phyloP scores from a whole-genome alignment of 2,888 invertebrate genomes.

The Escarpia spicata region DNA sequence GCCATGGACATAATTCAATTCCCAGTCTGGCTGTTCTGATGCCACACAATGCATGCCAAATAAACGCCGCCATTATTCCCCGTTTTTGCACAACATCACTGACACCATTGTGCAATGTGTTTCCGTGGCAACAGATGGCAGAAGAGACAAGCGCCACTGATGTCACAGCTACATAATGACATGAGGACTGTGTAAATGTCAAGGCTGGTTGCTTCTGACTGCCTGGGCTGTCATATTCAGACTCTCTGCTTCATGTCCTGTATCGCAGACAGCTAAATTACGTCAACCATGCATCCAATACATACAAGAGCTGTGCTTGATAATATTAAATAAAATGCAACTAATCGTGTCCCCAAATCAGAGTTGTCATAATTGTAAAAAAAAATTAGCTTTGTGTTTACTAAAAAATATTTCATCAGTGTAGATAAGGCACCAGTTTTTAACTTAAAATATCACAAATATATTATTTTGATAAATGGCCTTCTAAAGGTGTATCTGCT shows the following conservation, averaged over 20 bases:
- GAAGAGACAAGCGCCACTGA: neutral
- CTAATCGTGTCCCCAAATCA: neutral
- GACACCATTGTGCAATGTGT: neutral
- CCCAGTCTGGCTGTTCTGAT: neutral
- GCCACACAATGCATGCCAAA: neutral
- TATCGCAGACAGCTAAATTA: neutral
- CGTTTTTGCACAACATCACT: neutral
- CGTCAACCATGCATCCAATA: neutral
- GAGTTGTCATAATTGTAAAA: neutral
- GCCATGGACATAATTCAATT: neutral
- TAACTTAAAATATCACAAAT: neutral
- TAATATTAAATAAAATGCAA: neutral
- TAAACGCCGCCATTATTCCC: neutral
- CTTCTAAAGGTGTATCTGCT: no score
- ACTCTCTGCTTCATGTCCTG: neutral
- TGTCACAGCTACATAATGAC: neutral
- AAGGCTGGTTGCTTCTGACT: neutral
- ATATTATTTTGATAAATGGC: neutral
- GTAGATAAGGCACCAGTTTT: neutral
- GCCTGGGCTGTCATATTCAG: neutral
- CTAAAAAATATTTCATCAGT: neutral
- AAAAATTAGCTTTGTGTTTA: neutral
- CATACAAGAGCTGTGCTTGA: neutral
- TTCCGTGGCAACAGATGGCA: neutral
- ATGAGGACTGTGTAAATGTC: neutral